phyloP scores from a whole-genome alignment of 2,113 vertebrate genomes.

The Melanerpes aurifrons region DNA sequence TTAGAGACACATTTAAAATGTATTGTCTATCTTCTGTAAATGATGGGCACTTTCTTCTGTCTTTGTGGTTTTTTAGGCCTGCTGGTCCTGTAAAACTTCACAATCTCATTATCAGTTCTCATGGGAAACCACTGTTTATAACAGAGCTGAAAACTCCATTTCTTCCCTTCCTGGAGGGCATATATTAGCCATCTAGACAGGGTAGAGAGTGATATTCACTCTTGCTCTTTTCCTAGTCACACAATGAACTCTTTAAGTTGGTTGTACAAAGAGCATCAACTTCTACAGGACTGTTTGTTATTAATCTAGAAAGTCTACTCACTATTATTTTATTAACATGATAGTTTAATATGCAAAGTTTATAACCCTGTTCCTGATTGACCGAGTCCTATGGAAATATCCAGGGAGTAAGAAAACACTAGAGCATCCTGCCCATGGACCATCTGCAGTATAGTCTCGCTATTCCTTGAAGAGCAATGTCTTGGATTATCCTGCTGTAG shows the following conservation, averaged over 20 bases:
- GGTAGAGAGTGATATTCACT: background rate
- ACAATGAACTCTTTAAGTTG: background rate
- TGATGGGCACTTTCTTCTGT: background rate
- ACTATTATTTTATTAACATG: background rate
- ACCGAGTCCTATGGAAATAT: background rate
- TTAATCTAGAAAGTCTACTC: background rate
- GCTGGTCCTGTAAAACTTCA: slow-evolving; percentile 18
- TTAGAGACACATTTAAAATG: slow-evolving; percentile 26
- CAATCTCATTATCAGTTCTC: background rate
- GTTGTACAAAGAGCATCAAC: background rate
- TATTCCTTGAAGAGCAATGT: background rate
- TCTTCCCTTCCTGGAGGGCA: background rate
- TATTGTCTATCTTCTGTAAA: background rate
- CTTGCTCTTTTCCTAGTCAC: background rate
- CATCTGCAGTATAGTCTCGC: background rate
- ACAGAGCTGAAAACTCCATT: background rate
- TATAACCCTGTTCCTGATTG: background rate
- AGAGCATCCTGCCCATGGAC: background rate
- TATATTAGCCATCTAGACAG: background rate
- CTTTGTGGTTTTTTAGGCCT: background rate
- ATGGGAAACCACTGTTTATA: background rate
- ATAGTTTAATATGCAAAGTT: background rate
- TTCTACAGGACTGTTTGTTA: background rate
- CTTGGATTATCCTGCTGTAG: background rate
- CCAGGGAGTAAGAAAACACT: background rate